A percentile compares a stretch with the other conserved stretches of the same genome.
phyloP scores from a whole-genome alignment of 2,888 invertebrate species.

The Archips crataeganus region DNA sequence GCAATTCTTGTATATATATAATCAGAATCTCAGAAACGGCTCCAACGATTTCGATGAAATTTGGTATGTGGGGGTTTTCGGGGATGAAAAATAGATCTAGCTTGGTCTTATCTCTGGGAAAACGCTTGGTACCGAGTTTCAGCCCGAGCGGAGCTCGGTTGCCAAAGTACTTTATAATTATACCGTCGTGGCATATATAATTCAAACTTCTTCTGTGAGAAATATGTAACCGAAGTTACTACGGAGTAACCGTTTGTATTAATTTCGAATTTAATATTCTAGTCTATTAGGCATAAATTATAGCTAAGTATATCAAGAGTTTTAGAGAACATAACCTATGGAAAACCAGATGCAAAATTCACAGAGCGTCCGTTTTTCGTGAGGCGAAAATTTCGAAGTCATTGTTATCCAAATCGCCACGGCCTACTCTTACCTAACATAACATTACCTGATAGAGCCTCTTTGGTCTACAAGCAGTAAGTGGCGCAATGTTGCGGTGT shows the following conservation, averaged over 20 bases:
- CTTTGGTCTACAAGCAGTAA: conserved; percentile 56
- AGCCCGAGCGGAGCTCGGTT: no score
- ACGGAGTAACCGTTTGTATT: neutral
- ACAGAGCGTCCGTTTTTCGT: conserved; percentile 10
- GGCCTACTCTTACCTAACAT: conserved; percentile 48
- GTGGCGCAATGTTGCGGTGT: conserved; percentile 83
- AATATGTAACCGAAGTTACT: no score
- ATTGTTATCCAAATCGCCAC: conserved; percentile 31
- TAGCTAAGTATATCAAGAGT: neutral
- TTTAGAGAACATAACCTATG: no score
- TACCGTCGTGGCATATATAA: neutral
- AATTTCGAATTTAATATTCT: neutral
- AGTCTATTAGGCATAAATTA: neutral
- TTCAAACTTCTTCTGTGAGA: neutral
- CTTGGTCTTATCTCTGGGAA: no score
- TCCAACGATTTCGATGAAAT: no score
- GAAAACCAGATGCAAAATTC: neutral
- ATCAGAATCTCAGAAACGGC: no score
- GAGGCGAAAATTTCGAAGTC: conserved; percentile 30
- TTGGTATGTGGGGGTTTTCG: no score
- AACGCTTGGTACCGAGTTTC: no score
- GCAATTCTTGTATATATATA: no score
- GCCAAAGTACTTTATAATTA: no score
- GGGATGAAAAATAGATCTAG: no score
- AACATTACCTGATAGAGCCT: conserved; percentile 41